Evolutionary conservation across 1,140 invertebrate genomes (phyloP).

Genomic region (Drosophila seguyi): DNA sequence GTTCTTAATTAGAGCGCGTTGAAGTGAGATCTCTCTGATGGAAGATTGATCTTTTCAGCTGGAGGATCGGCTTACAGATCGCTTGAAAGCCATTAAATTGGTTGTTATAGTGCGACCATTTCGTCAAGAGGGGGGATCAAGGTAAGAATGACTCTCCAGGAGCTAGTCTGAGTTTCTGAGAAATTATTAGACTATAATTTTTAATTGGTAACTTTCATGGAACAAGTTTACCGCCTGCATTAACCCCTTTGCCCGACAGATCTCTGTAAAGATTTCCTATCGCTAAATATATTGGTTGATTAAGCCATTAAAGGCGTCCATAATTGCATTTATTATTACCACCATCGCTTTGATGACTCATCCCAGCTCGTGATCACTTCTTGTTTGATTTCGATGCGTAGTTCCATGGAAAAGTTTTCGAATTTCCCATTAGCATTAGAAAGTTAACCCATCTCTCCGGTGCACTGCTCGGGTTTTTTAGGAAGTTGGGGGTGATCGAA

Average conservation of each 20-base stretch:
- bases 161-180: background rate
- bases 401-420: conserved; percentile 67
- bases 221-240: background rate
- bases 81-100: conserved; percentile 1
- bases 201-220: background rate
- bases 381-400: conserved; percentile 49
- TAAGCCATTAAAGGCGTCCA: conserved; percentile 11
- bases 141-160: background rate
- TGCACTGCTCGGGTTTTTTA: conserved; percentile 6
- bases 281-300: conserved; percentile 16
- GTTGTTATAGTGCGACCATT: too few species aligned
- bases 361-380: conserved; percentile 43
- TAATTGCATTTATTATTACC: conserved; percentile 47
- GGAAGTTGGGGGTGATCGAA: conserved; percentile 25
- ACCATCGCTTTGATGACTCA: conserved; percentile 47
- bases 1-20: conserved; percentile 25
- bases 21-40: background rate
- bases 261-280: conserved; percentile 5
- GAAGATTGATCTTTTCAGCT: background rate
- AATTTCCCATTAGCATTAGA: conserved; percentile 74
- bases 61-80: background rate
- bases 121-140: background rate
- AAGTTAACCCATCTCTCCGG: conserved; percentile 48
- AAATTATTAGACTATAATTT: background rate
- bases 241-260: background rate